A percentile compares a stretch with the other conserved stretches of the same genome.
phyloP scores from a whole-genome alignment of 2,797 vertebrate genomes.

The Dermochelys coriacea region DNA sequence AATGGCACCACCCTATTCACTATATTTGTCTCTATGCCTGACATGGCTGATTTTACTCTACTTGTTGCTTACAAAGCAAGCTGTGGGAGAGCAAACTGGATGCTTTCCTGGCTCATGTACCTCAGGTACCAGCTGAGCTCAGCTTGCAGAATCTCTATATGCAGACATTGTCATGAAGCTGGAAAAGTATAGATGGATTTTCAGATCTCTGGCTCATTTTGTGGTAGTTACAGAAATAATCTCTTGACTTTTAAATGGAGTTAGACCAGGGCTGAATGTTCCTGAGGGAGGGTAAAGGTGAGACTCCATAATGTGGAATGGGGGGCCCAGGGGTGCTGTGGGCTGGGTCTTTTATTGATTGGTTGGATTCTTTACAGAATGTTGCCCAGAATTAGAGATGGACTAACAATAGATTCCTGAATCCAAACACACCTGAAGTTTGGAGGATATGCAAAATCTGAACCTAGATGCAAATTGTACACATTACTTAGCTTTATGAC shows the following conservation, averaged over 20 bases:
- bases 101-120: background rate
- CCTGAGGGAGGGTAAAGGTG: too few species aligned
- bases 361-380: background rate
- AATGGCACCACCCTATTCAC: background rate
- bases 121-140: background rate
- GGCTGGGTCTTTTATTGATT: background rate
- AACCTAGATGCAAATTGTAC: background rate
- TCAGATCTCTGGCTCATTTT: too few species aligned
- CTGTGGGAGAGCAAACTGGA: background rate
- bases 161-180: too few species aligned
- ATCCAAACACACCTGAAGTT: too few species aligned
- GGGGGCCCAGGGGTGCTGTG: background rate
- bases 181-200: too few species aligned
- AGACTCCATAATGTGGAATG: too few species aligned
- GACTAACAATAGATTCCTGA: too few species aligned
- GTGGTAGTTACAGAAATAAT: too few species aligned
- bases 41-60: background rate
- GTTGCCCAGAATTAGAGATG: background rate
- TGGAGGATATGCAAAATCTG: too few species aligned
- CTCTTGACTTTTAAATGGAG: too few species aligned
- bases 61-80: background rate
- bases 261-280: too few species aligned
- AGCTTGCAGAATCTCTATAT: too few species aligned
- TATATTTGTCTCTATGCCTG: background rate
- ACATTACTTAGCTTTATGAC: background rate